phyloP scores from a whole-genome alignment of 2,113 vertebrate genomes.

The Strigops habroptila region DNA sequence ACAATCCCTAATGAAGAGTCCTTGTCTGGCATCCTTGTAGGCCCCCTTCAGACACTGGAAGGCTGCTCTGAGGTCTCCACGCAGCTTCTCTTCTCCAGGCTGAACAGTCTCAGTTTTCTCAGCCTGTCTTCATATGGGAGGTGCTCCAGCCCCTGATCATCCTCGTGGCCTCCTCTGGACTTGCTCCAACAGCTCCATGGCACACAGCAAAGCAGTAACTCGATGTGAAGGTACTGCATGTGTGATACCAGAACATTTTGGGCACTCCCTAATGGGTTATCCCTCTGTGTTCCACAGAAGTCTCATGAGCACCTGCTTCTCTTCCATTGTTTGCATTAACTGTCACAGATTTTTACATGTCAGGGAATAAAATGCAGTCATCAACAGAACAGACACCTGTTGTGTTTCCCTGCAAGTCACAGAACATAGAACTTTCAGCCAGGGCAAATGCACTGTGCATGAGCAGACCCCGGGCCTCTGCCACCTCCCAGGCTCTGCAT shows the following conservation, averaged over 20 bases:
- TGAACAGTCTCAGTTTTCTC: background rate
- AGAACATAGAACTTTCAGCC: rapidly evolving
- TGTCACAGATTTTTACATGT: background rate
- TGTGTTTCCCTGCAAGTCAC: no score
- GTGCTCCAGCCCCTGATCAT: background rate
- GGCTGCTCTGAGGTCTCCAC: background rate
- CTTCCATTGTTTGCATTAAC: background rate
- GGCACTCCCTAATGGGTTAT: background rate
- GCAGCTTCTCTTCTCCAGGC: background rate
- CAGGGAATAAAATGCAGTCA: background rate
- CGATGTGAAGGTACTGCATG: background rate
- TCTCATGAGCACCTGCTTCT: no score
- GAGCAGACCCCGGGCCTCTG: background rate
- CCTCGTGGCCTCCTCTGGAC: background rate
- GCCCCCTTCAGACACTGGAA: background rate
- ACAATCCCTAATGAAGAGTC: background rate
- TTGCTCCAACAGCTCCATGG: background rate
- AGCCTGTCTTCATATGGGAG: background rate
- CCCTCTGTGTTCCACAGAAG: background rate
- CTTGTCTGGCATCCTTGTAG: background rate
- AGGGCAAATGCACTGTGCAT: rapidly evolving
- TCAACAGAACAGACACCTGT: background rate
- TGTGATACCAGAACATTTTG: no score
- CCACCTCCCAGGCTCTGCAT: rapidly evolving
- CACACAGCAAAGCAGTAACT: background rate